Evolutionary conservation across 2,888 invertebrate genomes (phyloP), one percentile per base, ranked within the genome.

Genomic region (Liopterus haemorrhoidalis): DNA sequence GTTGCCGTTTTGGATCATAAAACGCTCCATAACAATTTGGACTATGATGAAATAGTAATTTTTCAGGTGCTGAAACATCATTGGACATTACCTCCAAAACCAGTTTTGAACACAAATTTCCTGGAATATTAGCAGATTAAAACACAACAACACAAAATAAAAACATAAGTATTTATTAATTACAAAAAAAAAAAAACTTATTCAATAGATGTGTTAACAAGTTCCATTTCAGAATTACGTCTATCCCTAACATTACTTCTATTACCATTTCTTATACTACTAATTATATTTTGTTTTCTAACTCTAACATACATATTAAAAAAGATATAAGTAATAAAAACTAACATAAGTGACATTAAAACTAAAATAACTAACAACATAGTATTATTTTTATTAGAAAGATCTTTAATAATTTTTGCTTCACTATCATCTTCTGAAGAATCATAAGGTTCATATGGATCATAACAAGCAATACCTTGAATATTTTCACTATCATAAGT

Each of bases 321-420:
- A 45, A 45, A 45, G 25, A 45, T 45, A 33, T 31, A 45, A 33
- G 24, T 27, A 12, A 45, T 31, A 45, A 45, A 32, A 5, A 45
- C 45, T 39, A 45, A 32, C 32, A 45, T 38, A 19, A 45, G 33
- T n/a, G 32, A 45, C 33, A 45, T 32, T 18, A 45, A 28, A 20
- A 45, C 16, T 24, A 45, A 32, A 20, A 45, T 32, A 39, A 39
- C 12, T 25, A 39, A 39, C 20, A 45, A 45, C 14, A 45, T 45
- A 25, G 39, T 21, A 39, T 45, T 45, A 20, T 45, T 45, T 18
- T 21, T 45, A 22, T 39, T 20, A 4, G 39, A 15, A 8, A 45
- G 18, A 24, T 38, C 27, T 25, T 3, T 12, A 5, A 6, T 16
- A 2, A 12, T 5, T 15, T 16, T 22, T 6, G 5, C 8, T 9